These are phyloP conservation scores for Morpho helenor DNA, from an alignment of 2,888 invertebrate genomes.

Conservation along the genomic window DNA sequence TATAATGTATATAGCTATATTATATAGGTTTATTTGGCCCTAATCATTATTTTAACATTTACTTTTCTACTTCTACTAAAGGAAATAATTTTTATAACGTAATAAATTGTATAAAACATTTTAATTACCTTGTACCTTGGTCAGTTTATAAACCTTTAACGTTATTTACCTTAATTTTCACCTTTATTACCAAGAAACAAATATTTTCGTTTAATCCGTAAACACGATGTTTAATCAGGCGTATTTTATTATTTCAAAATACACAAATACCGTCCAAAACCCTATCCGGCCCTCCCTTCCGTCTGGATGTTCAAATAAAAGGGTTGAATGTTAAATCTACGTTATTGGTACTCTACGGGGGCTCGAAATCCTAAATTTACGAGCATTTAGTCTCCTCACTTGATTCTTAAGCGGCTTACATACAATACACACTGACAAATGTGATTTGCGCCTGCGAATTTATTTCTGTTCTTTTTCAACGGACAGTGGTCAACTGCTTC, in stretches of 20 bases:
- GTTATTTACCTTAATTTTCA: slow-evolving; percentile 10
- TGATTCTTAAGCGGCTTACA: slow-evolving; percentile 47
- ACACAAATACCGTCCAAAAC: slow-evolving; percentile 44
- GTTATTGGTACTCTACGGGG: slow-evolving; percentile 37
- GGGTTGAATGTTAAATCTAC: slow-evolving; percentile 46
- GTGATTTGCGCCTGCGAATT: slow-evolving; percentile 1
- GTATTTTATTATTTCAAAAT: slow-evolving; percentile 47
- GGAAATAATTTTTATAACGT: too few relatives aligned
- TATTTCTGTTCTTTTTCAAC: background rate
- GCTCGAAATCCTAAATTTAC: slow-evolving; percentile 59
- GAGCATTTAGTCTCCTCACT: slow-evolving; percentile 53
- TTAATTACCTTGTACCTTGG: background rate
- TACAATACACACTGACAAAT: background rate
- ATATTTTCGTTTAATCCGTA: slow-evolving; percentile 18
- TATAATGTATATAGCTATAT: too few relatives aligned
- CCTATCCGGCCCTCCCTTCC: slow-evolving; percentile 31
- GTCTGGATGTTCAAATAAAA: slow-evolving; percentile 54
- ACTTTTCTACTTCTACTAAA: too few relatives aligned
- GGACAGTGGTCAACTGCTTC: too few relatives aligned
- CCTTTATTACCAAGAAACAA: slow-evolving; percentile 12
- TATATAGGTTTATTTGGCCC: too few relatives aligned
- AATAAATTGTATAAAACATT: background rate
- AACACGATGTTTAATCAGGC: slow-evolving; percentile 40
- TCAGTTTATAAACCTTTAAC: background rate
- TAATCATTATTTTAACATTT: too few relatives aligned